Conservation (phyloP, 2,113 vertebrate species). For the Podarcis cretensis region DNA sequence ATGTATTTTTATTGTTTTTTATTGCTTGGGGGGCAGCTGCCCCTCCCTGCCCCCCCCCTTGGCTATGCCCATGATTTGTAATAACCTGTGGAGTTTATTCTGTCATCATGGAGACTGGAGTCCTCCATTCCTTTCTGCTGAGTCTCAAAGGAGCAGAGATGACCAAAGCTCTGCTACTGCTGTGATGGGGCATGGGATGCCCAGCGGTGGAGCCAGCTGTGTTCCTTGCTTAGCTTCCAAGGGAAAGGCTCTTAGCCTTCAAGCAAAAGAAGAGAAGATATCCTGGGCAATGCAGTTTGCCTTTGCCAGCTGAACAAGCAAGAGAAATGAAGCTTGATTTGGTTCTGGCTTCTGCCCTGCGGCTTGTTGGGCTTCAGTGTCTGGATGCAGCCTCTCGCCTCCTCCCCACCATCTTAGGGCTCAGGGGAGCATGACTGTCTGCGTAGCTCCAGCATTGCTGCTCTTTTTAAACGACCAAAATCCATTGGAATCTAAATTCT, state of each 20-base stretch:
- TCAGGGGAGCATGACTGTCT: background rate
- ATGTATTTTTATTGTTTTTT: too few species aligned
- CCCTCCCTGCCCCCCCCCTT: slow-evolving; percentile 1
- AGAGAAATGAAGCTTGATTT: background rate
- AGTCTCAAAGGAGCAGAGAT: slow-evolving; percentile 81
- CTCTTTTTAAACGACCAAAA: too few species aligned
- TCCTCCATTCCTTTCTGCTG: slow-evolving; percentile 89
- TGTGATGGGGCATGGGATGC: slow-evolving; percentile 45
- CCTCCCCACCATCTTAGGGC: background rate
- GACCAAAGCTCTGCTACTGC: slow-evolving; percentile 66
- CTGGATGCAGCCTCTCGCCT: slow-evolving; percentile 27
- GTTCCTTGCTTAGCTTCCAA: background rate
- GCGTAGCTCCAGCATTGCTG: background rate
- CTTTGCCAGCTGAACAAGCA: background rate
- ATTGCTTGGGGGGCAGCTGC: too few species aligned
- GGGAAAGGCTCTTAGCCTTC: background rate
- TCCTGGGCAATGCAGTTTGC: background rate
- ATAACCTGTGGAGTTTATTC: slow-evolving; percentile 87
- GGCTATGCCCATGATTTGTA: slow-evolving; percentile 70
- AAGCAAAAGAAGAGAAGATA: background rate
- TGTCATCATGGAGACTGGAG: slow-evolving; percentile 88
- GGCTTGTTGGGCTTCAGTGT: background rate
- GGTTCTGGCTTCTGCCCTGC: slow-evolving; percentile 21
- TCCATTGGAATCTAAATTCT: background rate
- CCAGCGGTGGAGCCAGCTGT: background rate